Percentiles rank a stretch among this genome's conserved stretches.
phyloP scores from a whole-genome alignment of 2,888 invertebrate genomes.

The Disparrhopalites patrizii region DNA sequence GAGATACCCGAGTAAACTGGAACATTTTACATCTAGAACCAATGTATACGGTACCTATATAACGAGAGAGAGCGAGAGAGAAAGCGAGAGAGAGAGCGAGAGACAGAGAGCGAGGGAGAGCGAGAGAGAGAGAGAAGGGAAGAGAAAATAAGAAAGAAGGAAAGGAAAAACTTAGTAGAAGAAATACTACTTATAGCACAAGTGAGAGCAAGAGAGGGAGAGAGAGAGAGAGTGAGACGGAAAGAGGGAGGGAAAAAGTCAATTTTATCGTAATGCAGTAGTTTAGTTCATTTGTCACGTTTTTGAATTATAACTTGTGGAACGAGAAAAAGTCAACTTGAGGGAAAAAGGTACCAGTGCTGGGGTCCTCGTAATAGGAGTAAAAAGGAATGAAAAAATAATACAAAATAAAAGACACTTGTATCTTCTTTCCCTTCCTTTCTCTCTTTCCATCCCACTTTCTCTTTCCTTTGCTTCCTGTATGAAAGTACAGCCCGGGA shows the following conservation, averaged over 20 bases:
- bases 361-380: not conserved
- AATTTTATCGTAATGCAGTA: slow-evolving; percentile 29
- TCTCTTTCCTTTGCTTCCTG: not conserved
- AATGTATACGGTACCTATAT: no score
- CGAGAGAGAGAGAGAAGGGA: slow-evolving; percentile 11
- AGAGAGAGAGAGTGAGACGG: no score
- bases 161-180: not conserved
- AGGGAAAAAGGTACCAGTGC: slow-evolving; percentile 9
- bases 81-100: no score
- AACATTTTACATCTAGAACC: no score
- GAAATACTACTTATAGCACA: no score
- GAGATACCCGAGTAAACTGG: no score
- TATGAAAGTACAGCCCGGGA: not conserved
- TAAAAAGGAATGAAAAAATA: slow-evolving; percentile 11
- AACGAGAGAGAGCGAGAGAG: not conserved
- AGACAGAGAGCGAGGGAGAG: slow-evolving; percentile 1
- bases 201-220: no score
- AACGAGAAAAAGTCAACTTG: slow-evolving; percentile 21
- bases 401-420: slow-evolving; percentile 8
- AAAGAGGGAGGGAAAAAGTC: slow-evolving; percentile 25
- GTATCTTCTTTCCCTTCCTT: not conserved
- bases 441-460: not conserved
- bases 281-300: slow-evolving; percentile 30
- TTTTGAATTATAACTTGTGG: slow-evolving; percentile 30
- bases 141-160: no score